A percentile compares a stretch with the other conserved stretches of the same genome.
Evolutionary conservation across 92 coral and sea anemone genomes (phyloP).

Genomic region (Porites cylindrica): DNA sequence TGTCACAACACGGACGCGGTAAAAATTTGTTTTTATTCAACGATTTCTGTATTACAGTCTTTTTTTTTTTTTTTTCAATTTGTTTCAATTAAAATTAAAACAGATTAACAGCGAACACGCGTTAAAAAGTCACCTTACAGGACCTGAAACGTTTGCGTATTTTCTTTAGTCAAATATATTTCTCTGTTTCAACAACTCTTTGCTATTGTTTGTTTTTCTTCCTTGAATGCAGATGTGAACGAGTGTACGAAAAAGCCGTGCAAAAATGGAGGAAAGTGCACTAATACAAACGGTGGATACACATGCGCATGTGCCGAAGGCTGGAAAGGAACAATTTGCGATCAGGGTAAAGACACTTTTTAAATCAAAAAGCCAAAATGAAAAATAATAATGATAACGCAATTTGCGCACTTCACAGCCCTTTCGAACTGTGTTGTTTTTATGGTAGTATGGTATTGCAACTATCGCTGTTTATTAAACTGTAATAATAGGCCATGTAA

Average conservation of each 20-base stretch:
- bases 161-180: background rate
- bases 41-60: too few relatives aligned
- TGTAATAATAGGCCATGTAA: background rate
- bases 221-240: slow-evolving; percentile 18
- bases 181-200: background rate
- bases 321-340: slow-evolving; percentile 45
- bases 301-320: slow-evolving; percentile 27
- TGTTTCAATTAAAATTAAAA: too few relatives aligned
- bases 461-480: too few relatives aligned
- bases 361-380: background rate
- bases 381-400: background rate
- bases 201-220: background rate
- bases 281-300: slow-evolving; percentile 38
- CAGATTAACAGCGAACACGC: too few relatives aligned
- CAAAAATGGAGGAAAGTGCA: slow-evolving; percentile 53
- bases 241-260: slow-evolving; percentile 48
- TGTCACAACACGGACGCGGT: too few relatives aligned
- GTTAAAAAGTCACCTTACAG: too few relatives aligned
- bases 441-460: too few relatives aligned
- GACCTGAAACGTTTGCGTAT: too few relatives aligned
- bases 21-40: too few relatives aligned
- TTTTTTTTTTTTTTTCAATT: too few relatives aligned
- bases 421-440: too few relatives aligned
- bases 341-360: slow-evolving; percentile 16
- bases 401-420: too few relatives aligned